These are phyloP conservation scores for Aspidoscelis tigris DNA, from an alignment of 2,113 vertebrate species.

Conservation along the genomic window DNA sequence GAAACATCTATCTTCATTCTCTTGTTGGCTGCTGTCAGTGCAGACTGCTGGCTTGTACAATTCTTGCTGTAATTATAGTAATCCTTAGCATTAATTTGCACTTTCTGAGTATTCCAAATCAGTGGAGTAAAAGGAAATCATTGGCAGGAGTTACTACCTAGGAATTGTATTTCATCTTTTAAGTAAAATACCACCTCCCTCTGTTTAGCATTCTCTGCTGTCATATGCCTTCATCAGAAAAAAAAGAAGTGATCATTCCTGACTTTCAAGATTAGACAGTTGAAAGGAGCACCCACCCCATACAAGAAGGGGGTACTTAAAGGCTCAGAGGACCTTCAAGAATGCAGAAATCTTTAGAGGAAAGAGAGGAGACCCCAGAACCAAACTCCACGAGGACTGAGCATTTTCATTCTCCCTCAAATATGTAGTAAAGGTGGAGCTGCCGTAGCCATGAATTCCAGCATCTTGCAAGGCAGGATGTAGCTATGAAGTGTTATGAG, in stretches of 20 bases:
- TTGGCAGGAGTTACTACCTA: not conserved
- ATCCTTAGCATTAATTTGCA: not conserved
- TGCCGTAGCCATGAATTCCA: not conserved
- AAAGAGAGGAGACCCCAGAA: not conserved
- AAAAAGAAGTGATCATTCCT: not conserved
- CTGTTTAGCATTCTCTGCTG: not conserved
- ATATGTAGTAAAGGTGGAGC: not conserved
- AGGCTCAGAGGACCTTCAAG: not conserved
- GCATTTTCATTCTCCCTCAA: not conserved
- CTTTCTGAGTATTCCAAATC: not conserved
- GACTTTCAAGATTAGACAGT: not conserved
- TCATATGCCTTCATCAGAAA: not conserved
- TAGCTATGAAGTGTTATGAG: not conserved
- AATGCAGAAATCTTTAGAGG: too few relatives aligned
- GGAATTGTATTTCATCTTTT: not conserved
- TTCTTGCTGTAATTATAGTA: not conserved
- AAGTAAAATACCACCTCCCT: not conserved
- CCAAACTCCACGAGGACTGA: not conserved
- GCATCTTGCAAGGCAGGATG: too few relatives aligned
- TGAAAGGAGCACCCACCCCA: not conserved
- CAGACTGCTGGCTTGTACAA: not conserved
- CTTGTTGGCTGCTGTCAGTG: constrained; percentile 48
- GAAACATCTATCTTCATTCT: constrained; percentile 72
- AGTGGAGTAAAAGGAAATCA: not conserved
- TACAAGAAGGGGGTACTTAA: not conserved